Evolutionary conservation across 2,797 vertebrate species (phyloP).

Genomic region (Ispidina lecontei): DNA sequence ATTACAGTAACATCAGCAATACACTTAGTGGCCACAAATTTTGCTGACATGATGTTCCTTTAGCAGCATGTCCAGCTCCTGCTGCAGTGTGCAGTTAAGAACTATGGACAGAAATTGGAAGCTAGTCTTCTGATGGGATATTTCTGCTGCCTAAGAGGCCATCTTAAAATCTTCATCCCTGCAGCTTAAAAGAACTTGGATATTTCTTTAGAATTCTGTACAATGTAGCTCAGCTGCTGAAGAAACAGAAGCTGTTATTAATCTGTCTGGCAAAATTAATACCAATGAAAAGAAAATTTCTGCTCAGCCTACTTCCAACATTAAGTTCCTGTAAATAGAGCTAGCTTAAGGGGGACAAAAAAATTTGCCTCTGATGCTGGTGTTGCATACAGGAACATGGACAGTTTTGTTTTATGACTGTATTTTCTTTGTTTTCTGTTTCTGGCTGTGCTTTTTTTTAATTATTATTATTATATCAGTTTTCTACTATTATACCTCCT

Average conservation of each 20-base stretch:
- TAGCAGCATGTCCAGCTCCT: not conserved
- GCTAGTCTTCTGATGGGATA: not conserved
- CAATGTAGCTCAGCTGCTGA: not conserved
- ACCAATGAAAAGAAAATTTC: not conserved
- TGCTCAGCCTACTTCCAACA: not conserved
- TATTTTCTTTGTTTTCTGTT: not conserved
- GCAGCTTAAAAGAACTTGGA: constrained; percentile 11
- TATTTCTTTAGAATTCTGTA: not conserved
- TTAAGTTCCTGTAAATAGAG: not conserved
- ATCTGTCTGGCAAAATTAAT: not conserved
- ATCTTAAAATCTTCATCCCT: not conserved
- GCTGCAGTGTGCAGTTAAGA: not conserved
- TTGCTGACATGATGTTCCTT: not conserved
- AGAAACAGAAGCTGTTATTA: constrained; percentile 1
- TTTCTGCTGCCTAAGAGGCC: not conserved
- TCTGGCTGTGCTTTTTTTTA: not conserved
- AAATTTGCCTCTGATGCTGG: not conserved
- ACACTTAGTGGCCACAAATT: not conserved
- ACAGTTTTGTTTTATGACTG: not conserved
- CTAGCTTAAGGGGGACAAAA: not conserved
- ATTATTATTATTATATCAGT: not conserved
- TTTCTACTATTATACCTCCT: not conserved
- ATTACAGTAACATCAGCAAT: not conserved
- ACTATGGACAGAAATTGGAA: not conserved
- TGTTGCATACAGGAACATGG: not conserved